A percentile compares a stretch with the other conserved stretches of the same genome.
Evolutionary conservation across 2,888 invertebrate species (phyloP).

Genomic region (Phanerotoma sp.): DNA sequence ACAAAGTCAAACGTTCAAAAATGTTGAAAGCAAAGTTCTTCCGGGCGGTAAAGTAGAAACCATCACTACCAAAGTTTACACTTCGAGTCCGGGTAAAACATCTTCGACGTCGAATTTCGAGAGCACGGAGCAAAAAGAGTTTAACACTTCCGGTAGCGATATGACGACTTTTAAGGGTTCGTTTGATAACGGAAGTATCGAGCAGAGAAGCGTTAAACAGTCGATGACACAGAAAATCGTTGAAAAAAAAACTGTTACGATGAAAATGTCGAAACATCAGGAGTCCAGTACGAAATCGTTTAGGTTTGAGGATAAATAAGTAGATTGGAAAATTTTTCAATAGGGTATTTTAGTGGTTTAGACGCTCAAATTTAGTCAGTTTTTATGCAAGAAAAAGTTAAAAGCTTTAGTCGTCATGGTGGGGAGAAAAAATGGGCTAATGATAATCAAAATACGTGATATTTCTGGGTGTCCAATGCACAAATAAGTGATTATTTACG

Average conservation of each 20-base stretch:
- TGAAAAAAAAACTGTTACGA: conserved; percentile 70
- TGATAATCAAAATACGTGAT: too few relatives aligned
- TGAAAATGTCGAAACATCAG: conserved; percentile 64
- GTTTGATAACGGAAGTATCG: conserved; percentile 59
- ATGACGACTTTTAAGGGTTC: conserved; percentile 49
- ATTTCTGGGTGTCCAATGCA: too few relatives aligned
- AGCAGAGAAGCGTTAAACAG: conserved; percentile 68
- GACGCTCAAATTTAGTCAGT: too few relatives aligned
- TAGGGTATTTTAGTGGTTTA: too few relatives aligned
- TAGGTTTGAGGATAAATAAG: conserved; percentile 45
- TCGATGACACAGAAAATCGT: conserved; percentile 70
- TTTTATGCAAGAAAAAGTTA: too few relatives aligned
- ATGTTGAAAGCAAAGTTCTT: conserved; percentile 60
- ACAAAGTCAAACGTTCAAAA: conserved; percentile 43
- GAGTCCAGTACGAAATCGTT: conserved; percentile 61
- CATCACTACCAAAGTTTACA: conserved; percentile 63
- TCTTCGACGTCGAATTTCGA: conserved; percentile 60
- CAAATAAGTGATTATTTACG: too few relatives aligned
- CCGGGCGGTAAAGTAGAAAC: conserved; percentile 63
- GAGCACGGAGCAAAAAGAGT: conserved; percentile 60
- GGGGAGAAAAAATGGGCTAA: too few relatives aligned
- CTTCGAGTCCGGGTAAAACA: conserved; percentile 62
- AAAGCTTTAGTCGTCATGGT: too few relatives aligned
- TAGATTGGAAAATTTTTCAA: too few relatives aligned
- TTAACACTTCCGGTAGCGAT: conserved; percentile 60